These are phyloP conservation scores for Euzetes globulus DNA, from an alignment of 2,888 invertebrate species.

Conservation along the genomic window DNA sequence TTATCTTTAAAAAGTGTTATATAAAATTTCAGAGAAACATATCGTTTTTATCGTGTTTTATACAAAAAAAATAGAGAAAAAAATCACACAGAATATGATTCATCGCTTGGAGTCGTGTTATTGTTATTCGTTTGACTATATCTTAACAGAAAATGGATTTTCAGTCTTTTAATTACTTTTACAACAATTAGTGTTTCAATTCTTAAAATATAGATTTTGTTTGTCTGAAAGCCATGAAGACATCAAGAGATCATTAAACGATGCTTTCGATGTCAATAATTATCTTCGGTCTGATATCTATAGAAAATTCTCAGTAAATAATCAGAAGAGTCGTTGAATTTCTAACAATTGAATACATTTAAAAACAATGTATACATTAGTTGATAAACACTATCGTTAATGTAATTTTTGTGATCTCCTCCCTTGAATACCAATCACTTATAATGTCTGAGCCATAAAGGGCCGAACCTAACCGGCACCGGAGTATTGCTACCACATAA, in stretches of 20 bases:
- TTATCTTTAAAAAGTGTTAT: not conserved
- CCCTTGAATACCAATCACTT: slow-evolving; percentile 21
- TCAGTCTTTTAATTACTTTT: not conserved
- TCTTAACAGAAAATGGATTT: not conserved
- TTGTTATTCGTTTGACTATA: not conserved
- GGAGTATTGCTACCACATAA: slow-evolving; percentile 16
- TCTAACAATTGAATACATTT: not conserved
- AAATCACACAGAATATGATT: too few species aligned
- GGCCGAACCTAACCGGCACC: slow-evolving; percentile 16
- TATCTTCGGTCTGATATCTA: not conserved
- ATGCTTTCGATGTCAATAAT: not conserved
- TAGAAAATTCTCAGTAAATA: not conserved
- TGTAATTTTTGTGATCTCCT: not conserved
- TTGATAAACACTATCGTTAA: slow-evolving; percentile 4
- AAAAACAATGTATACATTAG: not conserved
- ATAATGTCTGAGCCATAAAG: not conserved
- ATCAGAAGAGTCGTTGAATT: not conserved
- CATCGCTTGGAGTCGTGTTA: not conserved
- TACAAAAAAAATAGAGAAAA: not conserved
- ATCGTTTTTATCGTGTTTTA: not conserved
- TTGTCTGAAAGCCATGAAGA: not conserved
- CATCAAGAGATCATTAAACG: not conserved
- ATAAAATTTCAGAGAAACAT: not conserved
- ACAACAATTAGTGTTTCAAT: not conserved
- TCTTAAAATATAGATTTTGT: not conserved